These are phyloP conservation scores for Odocoileus virginianus DNA, from an alignment of 2,113 vertebrate genomes.

Conservation along the genomic window DNA sequence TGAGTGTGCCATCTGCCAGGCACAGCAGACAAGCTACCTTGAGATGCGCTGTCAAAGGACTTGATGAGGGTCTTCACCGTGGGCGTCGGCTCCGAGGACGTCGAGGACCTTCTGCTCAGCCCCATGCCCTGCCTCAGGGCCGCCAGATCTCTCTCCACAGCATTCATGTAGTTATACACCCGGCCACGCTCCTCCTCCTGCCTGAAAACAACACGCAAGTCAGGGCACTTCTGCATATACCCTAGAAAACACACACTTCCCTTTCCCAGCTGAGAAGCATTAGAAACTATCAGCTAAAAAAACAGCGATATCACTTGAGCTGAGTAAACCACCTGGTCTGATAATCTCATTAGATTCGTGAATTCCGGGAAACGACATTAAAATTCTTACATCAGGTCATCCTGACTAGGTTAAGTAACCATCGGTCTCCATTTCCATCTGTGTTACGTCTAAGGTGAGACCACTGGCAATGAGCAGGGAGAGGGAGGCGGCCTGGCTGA, in stretches of 20 bases:
- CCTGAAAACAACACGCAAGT: constrained; percentile 73
- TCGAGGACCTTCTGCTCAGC: constrained; percentile 91
- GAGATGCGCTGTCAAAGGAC: constrained; percentile 95
- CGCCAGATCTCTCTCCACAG: constrained; percentile 94
- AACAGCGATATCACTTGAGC: background rate
- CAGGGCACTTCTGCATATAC: background rate
- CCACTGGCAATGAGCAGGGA: background rate
- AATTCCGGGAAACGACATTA: constrained; percentile 35
- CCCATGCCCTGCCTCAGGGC: constrained; percentile 95
- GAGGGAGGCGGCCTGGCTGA: background rate
- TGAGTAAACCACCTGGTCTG: background rate
- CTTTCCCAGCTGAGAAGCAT: background rate
- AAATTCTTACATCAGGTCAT: constrained; percentile 28
- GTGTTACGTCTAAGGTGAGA: constrained; percentile 39
- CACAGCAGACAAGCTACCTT: constrained; percentile 79
- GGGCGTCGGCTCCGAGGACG: constrained; percentile 94
- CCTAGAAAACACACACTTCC: background rate
- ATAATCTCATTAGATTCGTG: constrained; percentile 24
- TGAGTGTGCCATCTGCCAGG: background rate
- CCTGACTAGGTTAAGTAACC: constrained; percentile 51
- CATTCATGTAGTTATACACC: constrained; percentile 98
- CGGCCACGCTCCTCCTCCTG: constrained; percentile 96
- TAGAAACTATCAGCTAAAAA: background rate
- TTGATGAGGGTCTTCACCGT: constrained; percentile 98
- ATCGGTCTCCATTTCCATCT: constrained; percentile 30